These are phyloP conservation scores for Lithophane ornitopus DNA, from an alignment of 2,888 invertebrate genomes.

Conservation along the genomic window DNA sequence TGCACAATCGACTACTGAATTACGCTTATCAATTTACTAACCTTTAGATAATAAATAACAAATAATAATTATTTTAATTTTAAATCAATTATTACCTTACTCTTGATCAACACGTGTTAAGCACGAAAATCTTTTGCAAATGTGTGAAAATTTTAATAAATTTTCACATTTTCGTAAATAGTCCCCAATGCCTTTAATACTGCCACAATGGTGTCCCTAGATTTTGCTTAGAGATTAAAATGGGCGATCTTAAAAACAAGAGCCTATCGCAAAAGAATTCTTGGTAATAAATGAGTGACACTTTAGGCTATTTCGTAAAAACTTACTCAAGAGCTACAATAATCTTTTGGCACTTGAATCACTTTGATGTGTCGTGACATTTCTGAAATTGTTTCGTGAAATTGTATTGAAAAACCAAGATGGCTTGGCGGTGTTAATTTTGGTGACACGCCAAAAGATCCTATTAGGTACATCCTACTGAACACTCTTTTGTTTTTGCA, in stretches of 20 bases:
- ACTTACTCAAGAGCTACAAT: neutral
- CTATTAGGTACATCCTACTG: too few species aligned
- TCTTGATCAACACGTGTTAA: slow-evolving; percentile 45
- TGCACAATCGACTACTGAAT: slow-evolving; percentile 81
- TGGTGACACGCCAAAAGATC: too few species aligned
- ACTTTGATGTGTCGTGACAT: too few species aligned
- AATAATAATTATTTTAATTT: slow-evolving; percentile 43
- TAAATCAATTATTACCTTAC: slow-evolving; percentile 52
- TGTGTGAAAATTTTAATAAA: slow-evolving; percentile 26
- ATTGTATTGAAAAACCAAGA: too few species aligned
- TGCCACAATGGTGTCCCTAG: slow-evolving; percentile 56
- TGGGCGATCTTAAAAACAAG: slow-evolving; percentile 12
- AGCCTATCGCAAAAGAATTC: neutral
- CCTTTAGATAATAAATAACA: slow-evolving; percentile 69
- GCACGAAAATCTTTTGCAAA: slow-evolving; percentile 18
- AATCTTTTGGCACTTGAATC: neutral
- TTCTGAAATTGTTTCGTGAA: neutral
- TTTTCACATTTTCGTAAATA: slow-evolving; percentile 40
- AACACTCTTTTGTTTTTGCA: neutral
- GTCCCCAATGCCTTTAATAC: slow-evolving; percentile 56
- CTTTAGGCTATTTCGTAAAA: neutral
- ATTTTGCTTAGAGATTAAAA: slow-evolving; percentile 46
- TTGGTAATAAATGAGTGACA: neutral
- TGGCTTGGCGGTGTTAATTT: too few species aligned
- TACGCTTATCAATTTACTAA: slow-evolving; percentile 87